phyloP scores from a whole-genome alignment of 1,140 invertebrate genomes.

The Penaeus vannamei region DNA sequence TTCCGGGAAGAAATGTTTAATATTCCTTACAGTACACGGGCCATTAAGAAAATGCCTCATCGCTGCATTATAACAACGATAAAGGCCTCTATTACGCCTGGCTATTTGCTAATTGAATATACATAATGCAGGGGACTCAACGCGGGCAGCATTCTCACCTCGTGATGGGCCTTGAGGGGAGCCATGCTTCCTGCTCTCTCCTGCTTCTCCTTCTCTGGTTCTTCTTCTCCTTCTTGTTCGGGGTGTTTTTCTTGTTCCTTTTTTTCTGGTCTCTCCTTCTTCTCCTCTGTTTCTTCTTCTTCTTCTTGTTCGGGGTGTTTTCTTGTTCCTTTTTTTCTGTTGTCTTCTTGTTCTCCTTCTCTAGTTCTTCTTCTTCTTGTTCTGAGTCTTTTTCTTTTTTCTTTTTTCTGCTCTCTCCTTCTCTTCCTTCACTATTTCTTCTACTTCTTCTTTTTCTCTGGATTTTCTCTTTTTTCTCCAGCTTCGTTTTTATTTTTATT shows the following conservation, averaged over 20 bases:
- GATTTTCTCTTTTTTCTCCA: rapidly evolving
- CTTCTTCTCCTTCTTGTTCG: neutral
- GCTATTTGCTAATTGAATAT: slow-evolving; percentile 66
- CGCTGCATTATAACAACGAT: slow-evolving; percentile 57
- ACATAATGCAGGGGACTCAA: slow-evolving; percentile 54
- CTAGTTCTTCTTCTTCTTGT: too few species aligned
- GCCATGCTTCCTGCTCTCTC: neutral
- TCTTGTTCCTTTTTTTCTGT: too few species aligned
- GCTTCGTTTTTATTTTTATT: too few species aligned
- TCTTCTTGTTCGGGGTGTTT: too few species aligned
- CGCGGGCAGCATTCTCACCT: slow-evolving; percentile 56
- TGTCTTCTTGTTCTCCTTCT: too few species aligned
- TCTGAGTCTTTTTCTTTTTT: too few species aligned
- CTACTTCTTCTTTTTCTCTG: too few species aligned
- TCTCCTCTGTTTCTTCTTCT: neutral
- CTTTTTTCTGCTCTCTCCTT: too few species aligned
- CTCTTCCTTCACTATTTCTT: too few species aligned
- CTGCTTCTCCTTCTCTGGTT: neutral
- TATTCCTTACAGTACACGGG: slow-evolving; percentile 49
- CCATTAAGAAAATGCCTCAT: slow-evolving; percentile 59
- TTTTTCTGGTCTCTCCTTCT: neutral
- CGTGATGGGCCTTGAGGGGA: slow-evolving; percentile 6
- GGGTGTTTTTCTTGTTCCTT: neutral
- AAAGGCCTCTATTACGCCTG: slow-evolving; percentile 57
- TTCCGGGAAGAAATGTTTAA: slow-evolving; percentile 47